A percentile compares a stretch with the other conserved stretches of the same genome.
Evolutionary conservation across 2,113 vertebrate genomes (phyloP).

Genomic region (Bettongia penicillata): DNA sequence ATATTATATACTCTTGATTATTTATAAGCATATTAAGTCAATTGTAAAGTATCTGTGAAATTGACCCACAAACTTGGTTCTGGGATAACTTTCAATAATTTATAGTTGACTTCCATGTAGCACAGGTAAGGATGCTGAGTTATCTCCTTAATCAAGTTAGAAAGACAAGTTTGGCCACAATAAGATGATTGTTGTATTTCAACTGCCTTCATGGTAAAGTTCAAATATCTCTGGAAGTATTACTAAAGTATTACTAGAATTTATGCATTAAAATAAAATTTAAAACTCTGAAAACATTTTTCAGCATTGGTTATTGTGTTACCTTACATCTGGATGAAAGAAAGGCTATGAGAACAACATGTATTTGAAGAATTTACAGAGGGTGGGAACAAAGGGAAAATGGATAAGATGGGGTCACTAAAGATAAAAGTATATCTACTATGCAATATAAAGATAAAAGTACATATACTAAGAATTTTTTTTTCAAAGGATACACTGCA

Average conservation of each 20-base stretch:
- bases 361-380: neutral
- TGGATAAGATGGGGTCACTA: neutral
- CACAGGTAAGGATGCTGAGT: neutral
- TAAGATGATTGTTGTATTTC: neutral
- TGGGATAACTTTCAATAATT: neutral
- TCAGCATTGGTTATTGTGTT: neutral
- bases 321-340: neutral
- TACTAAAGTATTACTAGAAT: neutral
- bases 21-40: neutral
- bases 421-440: neutral
- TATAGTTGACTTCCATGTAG: neutral
- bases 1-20: neutral
- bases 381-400: neutral
- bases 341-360: neutral
- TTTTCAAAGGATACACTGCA: neutral
- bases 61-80: neutral
- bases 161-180: neutral
- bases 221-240: neutral
- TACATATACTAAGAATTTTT: neutral
- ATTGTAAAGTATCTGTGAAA: neutral
- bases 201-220: neutral
- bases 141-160: neutral
- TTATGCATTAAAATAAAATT: neutral
- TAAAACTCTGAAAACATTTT: neutral
- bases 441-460: neutral